phyloP scores from a whole-genome alignment of 2,113 vertebrate species.

The Melanerpes formicivorus region DNA sequence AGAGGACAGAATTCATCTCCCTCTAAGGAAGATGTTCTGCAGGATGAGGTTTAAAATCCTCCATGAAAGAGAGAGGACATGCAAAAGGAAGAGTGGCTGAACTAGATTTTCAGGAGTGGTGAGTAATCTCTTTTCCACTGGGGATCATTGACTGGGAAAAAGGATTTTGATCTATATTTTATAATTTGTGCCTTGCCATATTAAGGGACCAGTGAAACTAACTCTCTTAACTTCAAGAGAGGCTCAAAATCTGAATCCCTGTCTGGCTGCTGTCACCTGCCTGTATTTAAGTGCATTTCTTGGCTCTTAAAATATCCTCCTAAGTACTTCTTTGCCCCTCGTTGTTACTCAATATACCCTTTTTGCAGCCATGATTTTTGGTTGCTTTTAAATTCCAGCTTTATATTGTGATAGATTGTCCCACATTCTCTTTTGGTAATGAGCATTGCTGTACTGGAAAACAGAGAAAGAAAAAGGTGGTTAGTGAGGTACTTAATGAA shows the following conservation, averaged over 20 bases:
- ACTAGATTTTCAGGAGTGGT: neutral
- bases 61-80: rapidly evolving
- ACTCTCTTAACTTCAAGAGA: neutral
- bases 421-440: neutral
- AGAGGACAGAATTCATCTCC: neutral
- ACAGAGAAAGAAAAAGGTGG: neutral
- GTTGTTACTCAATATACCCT: neutral
- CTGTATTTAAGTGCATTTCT: neutral
- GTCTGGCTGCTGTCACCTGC: neutral
- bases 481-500: neutral
- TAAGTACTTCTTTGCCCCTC: neutral
- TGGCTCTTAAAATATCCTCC: neutral
- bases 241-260: neutral
- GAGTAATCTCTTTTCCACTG: neutral
- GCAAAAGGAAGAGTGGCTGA: neutral
- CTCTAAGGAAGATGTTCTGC: neutral
- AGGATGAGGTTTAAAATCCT: neutral
- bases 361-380: neutral
- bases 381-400: neutral
- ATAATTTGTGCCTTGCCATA: neutral
- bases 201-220: neutral
- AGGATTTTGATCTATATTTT: neutral
- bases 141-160: neutral
- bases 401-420: neutral
- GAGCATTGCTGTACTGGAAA: neutral